Percentiles rank a stretch among this genome's conserved stretches.
phyloP scores from a whole-genome alignment of 2,797 vertebrate species.

The Tragopan temminckii region DNA sequence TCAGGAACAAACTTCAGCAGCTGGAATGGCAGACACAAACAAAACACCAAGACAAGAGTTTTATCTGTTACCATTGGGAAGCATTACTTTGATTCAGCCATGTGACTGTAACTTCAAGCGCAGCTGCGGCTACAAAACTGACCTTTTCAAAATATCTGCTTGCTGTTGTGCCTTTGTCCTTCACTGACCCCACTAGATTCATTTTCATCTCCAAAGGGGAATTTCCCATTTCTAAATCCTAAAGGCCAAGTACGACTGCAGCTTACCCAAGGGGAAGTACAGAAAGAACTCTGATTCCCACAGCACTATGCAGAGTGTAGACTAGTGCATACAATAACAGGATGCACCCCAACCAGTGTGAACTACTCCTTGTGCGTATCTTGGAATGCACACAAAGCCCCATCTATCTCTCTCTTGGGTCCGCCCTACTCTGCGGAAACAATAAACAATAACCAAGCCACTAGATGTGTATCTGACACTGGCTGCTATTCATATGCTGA shows the following conservation, averaged over 20 bases:
- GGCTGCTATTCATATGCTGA: constrained; percentile 61
- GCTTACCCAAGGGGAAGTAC: constrained; percentile 7
- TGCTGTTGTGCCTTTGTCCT: constrained; percentile 28
- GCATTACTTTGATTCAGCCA: not conserved
- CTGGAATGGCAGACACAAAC: constrained; percentile 76
- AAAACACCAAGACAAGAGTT: not conserved
- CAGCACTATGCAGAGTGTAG: not conserved
- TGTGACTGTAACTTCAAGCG: not conserved
- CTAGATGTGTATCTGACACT: constrained; percentile 2
- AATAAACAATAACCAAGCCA: constrained; percentile 57
- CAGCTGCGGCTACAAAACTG: constrained; percentile 59
- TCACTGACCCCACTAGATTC: constrained; percentile 27
- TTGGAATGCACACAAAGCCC: constrained; percentile 32
- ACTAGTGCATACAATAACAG: constrained; percentile 18
- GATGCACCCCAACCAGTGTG: not conserved
- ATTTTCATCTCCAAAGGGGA: constrained; percentile 34
- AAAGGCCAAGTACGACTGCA: constrained; percentile 28
- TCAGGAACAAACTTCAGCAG: constrained; percentile 96
- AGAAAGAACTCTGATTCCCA: constrained; percentile 34
- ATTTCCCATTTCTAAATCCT: constrained; percentile 58
- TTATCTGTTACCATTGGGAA: not conserved
- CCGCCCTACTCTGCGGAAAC: constrained; percentile 16
- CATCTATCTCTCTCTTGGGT: constrained; percentile 16
- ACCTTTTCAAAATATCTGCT: constrained; percentile 50
- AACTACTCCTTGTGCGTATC: not conserved